Evolutionary conservation across 2,113 vertebrate species (phyloP), one percentile per base, ranked within the genome.

Genomic region (Alectura lathami): DNA sequence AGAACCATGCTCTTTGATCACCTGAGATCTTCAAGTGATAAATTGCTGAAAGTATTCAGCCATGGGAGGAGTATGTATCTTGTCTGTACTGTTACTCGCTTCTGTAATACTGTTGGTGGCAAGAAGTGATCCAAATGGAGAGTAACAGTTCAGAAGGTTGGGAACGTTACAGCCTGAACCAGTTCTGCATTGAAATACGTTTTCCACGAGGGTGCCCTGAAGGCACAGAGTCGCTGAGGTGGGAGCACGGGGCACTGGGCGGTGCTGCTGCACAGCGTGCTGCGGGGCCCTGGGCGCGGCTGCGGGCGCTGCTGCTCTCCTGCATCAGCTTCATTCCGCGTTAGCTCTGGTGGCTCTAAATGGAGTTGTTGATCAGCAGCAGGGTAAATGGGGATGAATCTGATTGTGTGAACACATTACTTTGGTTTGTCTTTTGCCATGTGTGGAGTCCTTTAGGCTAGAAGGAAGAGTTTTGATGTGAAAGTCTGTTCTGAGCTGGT

Each of bases 201-300:
- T 70, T 89, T 13, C 47, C 0, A 0, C 16, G 15, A 9, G 2
- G 50, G 11, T 21, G 82, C 30, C 0, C 4, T 3, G 85, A 23
- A 76, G 82, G 53, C 82, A 5, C 4, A 1, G 75, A 8, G 62
- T 34, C 38, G 4, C 17, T 68, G 22, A 72, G 89, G 74, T 92
- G 90, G 89, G 89, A 72, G 85, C 67, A 48, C 0, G 8, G 84
- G 91, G 93, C 17, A 85, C 63, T 89, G 79, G 66, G 73, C 50
- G 95, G 40, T 93, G 94, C 1, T 22, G 23, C 73, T 70, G 88
- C 93, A 88, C 90, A 77, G n/a, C n/a, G n/a, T n/a, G n/a, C n/a
- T n/a, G n/a, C n/a, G n/a, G n/a, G n/a, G n/a, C 54, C 54, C 54
- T 57, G 54, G 54, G 30, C 54, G n/a, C 32, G 32, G 17, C 54